Base-by-base conservation (phyloP, 2,888 invertebrate species). In the Leucania comma region DNA sequence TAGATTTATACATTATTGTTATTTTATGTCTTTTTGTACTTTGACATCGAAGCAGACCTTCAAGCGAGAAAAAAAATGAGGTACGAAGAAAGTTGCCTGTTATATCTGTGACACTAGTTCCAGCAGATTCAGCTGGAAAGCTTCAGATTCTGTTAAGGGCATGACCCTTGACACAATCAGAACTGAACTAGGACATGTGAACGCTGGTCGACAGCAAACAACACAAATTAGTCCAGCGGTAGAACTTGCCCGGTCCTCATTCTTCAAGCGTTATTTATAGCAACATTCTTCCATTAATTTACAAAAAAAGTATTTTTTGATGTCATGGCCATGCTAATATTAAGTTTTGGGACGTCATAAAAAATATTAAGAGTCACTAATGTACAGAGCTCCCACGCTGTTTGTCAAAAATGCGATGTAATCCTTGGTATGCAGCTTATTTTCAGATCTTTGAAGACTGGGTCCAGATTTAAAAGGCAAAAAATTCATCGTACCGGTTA, bases 291-390 rank as follows among this genome's bases (percentile, higher is more conserved):
- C 3, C 14, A 22, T 12, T 4, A 29, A 48, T 1, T 35, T 26
- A 12, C 54, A 50, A 50, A 46, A 58, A 48, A 10, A 1, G 10
- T 9, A 17, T 14, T 59, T 51, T 63, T 46, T 48, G 22, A 26
- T 58, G 64, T 65, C 38, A 65, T 61, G 57, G 64, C 57, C 51
- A 26, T 3, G 24, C 32, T 78, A 29, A 53, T 32, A 61, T 57
- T 26, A 69, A 58, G 57, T 48, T n/a, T 57, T 10, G 12, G 3
- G 9, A 65, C 26, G 46, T 54, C 29, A 24, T n/a, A 24, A 42
- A 68, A 72, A 24, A 17, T 12, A 29, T 35, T 70, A n/a, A n/a
- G 24, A 53, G 22, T 61, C 61, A 65, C 51, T 61, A 61, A 53
- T 48, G 48, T 20, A 68, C 46, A 29, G 17, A 17, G 4, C 54